phyloP scores from a whole-genome alignment of 92 coral and sea anemone genomes.

The Zoanthus gigantus region DNA sequence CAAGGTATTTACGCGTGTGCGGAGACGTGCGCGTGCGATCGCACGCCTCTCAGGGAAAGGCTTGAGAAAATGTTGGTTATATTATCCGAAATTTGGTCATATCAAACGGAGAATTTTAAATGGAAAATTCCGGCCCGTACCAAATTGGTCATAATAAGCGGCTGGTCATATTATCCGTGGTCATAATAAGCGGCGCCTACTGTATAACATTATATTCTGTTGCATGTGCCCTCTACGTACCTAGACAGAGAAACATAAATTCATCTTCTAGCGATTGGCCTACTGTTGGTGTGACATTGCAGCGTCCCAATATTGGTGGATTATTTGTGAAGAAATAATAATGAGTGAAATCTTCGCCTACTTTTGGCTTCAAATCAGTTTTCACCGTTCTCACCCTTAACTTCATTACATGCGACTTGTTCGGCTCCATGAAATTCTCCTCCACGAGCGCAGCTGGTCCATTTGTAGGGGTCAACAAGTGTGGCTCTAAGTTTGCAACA shows the following conservation, averaged over 20 bases:
- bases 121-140: too few relatives aligned
- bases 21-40: too few relatives aligned
- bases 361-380: fast-evolving
- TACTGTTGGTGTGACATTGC: background rate
- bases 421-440: constrained; percentile 16
- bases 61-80: too few relatives aligned
- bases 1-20: too few relatives aligned
- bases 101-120: too few relatives aligned
- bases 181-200: too few relatives aligned
- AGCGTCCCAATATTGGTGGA: background rate
- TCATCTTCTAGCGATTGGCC: constrained; percentile 14
- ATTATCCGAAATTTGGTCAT: too few relatives aligned
- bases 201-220: background rate
- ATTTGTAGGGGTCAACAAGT: constrained; percentile 3
- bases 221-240: background rate
- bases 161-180: too few relatives aligned
- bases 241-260: constrained; percentile 9
- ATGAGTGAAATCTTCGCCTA: background rate
- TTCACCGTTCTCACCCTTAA: background rate
- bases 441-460: constrained; percentile 30
- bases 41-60: too few relatives aligned
- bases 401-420: background rate
- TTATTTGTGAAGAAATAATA: background rate
- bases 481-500: background rate
- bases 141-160: too few relatives aligned